phyloP scores from a whole-genome alignment of 1,140 invertebrate genomes.

The Dendrolimus punctatus region DNA sequence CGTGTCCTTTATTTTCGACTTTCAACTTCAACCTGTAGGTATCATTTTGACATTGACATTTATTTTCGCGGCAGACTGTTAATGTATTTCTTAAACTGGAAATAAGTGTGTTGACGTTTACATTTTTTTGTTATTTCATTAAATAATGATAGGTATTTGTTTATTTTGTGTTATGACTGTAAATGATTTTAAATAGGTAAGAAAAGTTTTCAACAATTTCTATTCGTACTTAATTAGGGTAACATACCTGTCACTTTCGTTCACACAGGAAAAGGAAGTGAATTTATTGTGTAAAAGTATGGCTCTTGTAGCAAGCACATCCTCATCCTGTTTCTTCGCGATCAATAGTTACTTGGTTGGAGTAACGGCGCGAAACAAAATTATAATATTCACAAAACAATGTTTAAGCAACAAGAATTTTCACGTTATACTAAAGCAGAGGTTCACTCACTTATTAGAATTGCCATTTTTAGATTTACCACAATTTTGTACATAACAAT shows the following conservation, averaged over 20 bases:
- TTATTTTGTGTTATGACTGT: conserved; percentile 1
- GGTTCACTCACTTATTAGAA: too few relatives aligned
- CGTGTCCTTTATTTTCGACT: too few relatives aligned
- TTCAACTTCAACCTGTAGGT: too few relatives aligned
- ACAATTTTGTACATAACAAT: too few relatives aligned
- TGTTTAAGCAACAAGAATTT: background rate
- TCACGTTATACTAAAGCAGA: too few relatives aligned
- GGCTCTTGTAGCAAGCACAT: conserved; percentile 30
- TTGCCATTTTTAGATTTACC: too few relatives aligned
- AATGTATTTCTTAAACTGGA: conserved; percentile 22
- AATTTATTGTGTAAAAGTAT: conserved; percentile 35
- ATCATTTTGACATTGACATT: conserved; percentile 25
- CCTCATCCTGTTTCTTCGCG: conserved; percentile 52
- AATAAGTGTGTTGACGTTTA: conserved; percentile 42
- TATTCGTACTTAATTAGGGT: conserved; percentile 8
- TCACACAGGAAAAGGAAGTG: conserved; percentile 64
- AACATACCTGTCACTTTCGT: conserved; percentile 40
- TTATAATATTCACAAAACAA: conserved; percentile 1
- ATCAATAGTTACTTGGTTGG: conserved; percentile 15
- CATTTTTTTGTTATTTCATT: conserved; percentile 17
- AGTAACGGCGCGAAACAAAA: conserved; percentile 11
- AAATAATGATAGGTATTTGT: conserved; percentile 12
- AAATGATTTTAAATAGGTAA: conserved; percentile 1
- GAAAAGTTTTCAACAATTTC: conserved; percentile 6
- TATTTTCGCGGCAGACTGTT: conserved; percentile 43